Evolutionary conservation across 2,113 vertebrate genomes (phyloP).

Genomic region (Microtus oregoni): DNA sequence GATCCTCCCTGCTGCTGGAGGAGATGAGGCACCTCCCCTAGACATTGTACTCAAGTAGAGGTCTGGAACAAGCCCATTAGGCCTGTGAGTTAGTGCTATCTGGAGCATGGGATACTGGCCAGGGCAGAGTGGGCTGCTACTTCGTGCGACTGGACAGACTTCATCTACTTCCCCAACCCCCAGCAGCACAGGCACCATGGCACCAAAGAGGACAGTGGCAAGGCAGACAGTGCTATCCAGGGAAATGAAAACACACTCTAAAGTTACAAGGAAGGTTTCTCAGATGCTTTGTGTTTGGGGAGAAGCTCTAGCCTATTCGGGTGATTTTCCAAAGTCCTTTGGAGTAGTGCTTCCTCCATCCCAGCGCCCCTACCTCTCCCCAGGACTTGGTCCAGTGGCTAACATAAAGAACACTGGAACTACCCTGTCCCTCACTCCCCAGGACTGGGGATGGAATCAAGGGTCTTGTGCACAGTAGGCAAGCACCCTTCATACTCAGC

Average conservation of each 20-base stretch:
- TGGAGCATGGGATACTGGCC: neutral
- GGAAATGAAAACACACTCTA: neutral
- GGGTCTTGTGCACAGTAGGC: neutral
- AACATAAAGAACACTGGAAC: neutral
- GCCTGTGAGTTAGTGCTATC: neutral
- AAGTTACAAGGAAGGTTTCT: slow-evolving; percentile 8
- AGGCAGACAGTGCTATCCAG: neutral
- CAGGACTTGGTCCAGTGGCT: neutral
- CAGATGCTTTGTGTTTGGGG: neutral
- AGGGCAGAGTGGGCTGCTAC: neutral
- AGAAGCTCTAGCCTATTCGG: neutral
- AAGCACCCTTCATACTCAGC: neutral
- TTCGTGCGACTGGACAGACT: neutral
- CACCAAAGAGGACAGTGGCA: neutral
- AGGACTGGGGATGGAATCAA: no score
- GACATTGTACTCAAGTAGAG: neutral
- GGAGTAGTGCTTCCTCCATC: neutral
- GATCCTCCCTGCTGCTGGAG: neutral
- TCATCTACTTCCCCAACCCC: neutral
- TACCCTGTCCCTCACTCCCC: neutral
- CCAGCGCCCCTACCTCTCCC: neutral
- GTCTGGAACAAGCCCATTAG: neutral
- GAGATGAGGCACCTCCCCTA: neutral
- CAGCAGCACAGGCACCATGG: neutral
- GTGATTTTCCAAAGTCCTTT: neutral